Base-by-base conservation (phyloP, 2,888 invertebrate species). In the Magallana nippona region DNA sequence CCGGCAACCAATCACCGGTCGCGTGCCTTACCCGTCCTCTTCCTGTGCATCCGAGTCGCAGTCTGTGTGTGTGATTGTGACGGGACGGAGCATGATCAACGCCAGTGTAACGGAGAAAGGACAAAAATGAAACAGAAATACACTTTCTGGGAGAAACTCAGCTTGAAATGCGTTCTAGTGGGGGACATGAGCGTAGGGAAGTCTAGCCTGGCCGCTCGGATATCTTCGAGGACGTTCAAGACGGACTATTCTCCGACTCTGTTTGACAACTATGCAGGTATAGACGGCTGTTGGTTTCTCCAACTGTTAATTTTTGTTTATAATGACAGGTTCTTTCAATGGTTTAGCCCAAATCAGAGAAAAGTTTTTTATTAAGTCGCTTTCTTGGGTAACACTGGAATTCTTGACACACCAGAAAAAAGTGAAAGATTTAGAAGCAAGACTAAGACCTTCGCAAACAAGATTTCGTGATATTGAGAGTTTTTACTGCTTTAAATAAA, bases 251-350 rank as follows among this genome's bases (percentile, higher is more conserved):
- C 86, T 44, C 92, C 92, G 10, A 92, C 92, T 0, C 86, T 90
- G 78, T 91, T 92, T 81, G 92, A 91, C 84, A 92, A 91, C 85
- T 92, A 89, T 87, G 90, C 90, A 82, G 91, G 92, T 92, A 89
- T 32, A 44, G 44, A 44, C 44, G 3, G 44, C 44, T 5, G 5
- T 8, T 2, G 5, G 44, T 8, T 71, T 22, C 44, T 44, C 44
- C 44, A 71, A 71, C 22, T 22, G 71, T 22, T 71, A 27, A 44
- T 22, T 71, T 63, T 71, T 22, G 71, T 71, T 5, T 13, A 27
- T 5, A 13, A 32, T 71, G 71, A 71, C 71, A 71, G 71, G 22
- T 71, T 71, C 27, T 71, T 27, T 71, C 32, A 22, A 22, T 71
- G 71, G 22, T 27, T 27, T 22, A 17, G 11, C 11, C 19, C 15